Evolutionary conservation across 2,888 invertebrate genomes (phyloP).

Genomic region (Tetropium fuscum): DNA sequence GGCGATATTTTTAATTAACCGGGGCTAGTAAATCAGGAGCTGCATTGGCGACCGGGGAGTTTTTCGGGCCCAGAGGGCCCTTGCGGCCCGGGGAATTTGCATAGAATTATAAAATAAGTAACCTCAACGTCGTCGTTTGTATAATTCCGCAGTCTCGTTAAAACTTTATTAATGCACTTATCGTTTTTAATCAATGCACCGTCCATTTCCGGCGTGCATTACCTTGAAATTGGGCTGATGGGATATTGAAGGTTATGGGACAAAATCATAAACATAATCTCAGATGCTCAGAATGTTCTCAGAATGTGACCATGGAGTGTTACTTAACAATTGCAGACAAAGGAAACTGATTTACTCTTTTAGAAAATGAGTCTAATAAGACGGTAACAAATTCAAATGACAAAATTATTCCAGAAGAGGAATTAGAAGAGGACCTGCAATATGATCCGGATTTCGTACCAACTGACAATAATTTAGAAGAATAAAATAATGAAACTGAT

Average conservation of each 20-base stretch:
- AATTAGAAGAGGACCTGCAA: background rate
- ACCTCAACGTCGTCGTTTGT: slow-evolving; percentile 20
- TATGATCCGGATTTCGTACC: slow-evolving; percentile 2
- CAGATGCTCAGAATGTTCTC: too few relatives aligned
- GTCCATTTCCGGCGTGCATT: too few relatives aligned
- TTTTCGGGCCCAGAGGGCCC: slow-evolving; percentile 23
- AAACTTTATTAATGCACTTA: slow-evolving; percentile 6
- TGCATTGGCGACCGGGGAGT: slow-evolving; percentile 43
- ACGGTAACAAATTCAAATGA: background rate
- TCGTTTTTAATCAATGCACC: too few relatives aligned
- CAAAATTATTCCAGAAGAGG: slow-evolving; percentile 1
- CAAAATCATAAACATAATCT: background rate
- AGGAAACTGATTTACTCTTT: background rate
- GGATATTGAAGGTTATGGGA: too few relatives aligned
- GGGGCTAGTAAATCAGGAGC: slow-evolving; percentile 37
- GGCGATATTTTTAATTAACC: slow-evolving; percentile 48
- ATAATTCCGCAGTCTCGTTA: slow-evolving; percentile 22
- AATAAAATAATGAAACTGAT: background rate
- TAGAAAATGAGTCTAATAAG: slow-evolving; percentile 1
- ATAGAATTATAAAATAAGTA: slow-evolving; percentile 30
- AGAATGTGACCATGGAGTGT: background rate
- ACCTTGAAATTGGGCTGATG: too few relatives aligned
- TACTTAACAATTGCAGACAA: background rate
- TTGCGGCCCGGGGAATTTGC: slow-evolving; percentile 30
- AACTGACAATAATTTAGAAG: background rate